Evolutionary conservation across 2,888 invertebrate genomes (phyloP), one percentile per base, ranked within the genome.

Genomic region (Automeris io): DNA sequence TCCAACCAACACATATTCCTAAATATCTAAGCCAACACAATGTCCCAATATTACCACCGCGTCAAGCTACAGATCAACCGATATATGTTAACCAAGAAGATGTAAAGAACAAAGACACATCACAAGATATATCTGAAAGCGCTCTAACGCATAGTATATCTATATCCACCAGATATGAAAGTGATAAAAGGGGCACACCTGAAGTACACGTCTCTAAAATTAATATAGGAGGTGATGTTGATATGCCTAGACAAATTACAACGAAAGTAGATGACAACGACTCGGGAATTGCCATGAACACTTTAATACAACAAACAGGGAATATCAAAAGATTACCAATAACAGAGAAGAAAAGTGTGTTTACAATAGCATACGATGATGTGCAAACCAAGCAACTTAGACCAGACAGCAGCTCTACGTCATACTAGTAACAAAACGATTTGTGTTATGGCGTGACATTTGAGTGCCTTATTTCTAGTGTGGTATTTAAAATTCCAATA

Each of bases 291-390:
- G 92, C 92, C 5, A 90, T 94, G 85, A 91, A 92, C 35, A 89
- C 90, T 0, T 64, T 83, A 43, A 71, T 72, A 26, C 83, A 85
- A 49, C 82, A 90, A 42, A 78, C 87, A 33, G 88, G 87, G 43
- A 88, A 90, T 57, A 87, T 89, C 5, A 89, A 89, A 45, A 83
- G 91, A 45, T 88, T 92, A 56, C 90, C 91, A 11, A 92, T 92
- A 43, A 91, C 92, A 3, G 95, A 96, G 60, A 97, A 96, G 81
- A 96, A 96, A 67, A 96, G 96, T 66, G 92, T 97, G 18, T 97
- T 97, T 63, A 95, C 95, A 5, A 97, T 97, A 51, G 96, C 96
- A 0, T 97, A 96, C 65, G 95, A 94, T 61, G 96, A 96, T 61
- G 94, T 96, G 57, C 93, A 95, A 51, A 95, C 95, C 0, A 93